phyloP scores from a whole-genome alignment of 2,888 invertebrate species.

The Biston betularia region DNA sequence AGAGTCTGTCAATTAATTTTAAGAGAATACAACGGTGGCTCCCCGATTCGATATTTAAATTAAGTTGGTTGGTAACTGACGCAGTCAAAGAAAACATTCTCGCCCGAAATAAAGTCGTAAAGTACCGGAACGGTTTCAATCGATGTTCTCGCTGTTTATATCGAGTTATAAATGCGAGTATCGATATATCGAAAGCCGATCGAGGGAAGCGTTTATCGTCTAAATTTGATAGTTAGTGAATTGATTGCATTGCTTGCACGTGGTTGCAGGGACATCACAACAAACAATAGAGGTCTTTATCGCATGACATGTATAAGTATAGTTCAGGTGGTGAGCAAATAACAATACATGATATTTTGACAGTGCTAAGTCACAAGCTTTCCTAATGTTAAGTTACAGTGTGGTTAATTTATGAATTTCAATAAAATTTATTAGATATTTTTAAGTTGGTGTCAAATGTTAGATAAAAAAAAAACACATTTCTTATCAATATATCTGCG shows the following conservation, averaged over 20 bases:
- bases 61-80: conserved; percentile 62
- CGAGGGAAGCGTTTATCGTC: conserved; percentile 67
- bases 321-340: background rate
- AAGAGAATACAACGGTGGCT: background rate
- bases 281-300: conserved; percentile 34
- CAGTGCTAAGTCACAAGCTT: too few relatives aligned
- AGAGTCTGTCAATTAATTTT: background rate
- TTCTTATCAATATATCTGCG: too few relatives aligned
- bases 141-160: conserved; percentile 78
- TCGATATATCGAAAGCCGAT: conserved; percentile 64
- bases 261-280: conserved; percentile 50
- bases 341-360: background rate
- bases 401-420: too few relatives aligned
- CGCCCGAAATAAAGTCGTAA: conserved; percentile 85
- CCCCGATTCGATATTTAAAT: background rate
- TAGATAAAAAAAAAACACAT: too few relatives aligned
- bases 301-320: background rate
- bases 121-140: conserved; percentile 83
- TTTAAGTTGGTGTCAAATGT: too few relatives aligned
- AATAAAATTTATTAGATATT: too few relatives aligned
- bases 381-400: too few relatives aligned
- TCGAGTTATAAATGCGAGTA: conserved; percentile 77
- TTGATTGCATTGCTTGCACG: conserved; percentile 55
- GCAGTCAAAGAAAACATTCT: conserved; percentile 84
- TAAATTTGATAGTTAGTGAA: conserved; percentile 52